A percentile compares a stretch with the other conserved stretches of the same genome.
These are phyloP conservation scores for Bergia sp. DNA, from an alignment of 92 coral and sea anemone species.

Conservation along the genomic window DNA sequence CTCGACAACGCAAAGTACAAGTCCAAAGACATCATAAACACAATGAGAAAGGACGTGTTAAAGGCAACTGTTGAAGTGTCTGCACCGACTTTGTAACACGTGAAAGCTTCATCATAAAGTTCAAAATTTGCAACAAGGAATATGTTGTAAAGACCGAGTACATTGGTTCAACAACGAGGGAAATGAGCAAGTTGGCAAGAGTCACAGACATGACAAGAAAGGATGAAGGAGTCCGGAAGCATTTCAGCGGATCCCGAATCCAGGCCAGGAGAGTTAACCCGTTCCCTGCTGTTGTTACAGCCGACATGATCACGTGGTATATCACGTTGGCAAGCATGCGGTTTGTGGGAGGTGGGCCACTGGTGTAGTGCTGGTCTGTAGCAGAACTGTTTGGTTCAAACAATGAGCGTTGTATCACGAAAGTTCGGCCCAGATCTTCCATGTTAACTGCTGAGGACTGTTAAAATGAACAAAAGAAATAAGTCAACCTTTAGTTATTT, in stretches of 20 bases:
- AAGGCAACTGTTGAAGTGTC: constrained; percentile 19
- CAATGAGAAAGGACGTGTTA: constrained; percentile 30
- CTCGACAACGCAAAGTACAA: constrained; percentile 30
- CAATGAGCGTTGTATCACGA: background rate
- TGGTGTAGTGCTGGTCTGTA: constrained; percentile 12
- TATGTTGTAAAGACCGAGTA: constrained; percentile 15
- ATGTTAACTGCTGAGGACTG: background rate
- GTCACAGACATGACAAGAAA: constrained; percentile 28
- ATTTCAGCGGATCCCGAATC: constrained; percentile 36
- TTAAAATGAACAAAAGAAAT: background rate
- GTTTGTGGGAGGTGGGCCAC: background rate
- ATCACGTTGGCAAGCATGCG: constrained; percentile 35
- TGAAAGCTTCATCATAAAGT: constrained; percentile 5
- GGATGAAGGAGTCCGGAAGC: constrained; percentile 39
- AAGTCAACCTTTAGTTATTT: no score
- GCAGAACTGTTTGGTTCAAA: constrained; percentile 9
- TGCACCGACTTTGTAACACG: constrained; percentile 10
- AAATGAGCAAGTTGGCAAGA: constrained; percentile 19
- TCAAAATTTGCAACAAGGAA: constrained; percentile 12
- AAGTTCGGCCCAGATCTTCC: background rate
- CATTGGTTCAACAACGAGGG: constrained; percentile 38
- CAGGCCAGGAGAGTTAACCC: constrained; percentile 23
- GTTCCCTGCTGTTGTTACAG: constrained; percentile 20
- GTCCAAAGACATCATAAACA: constrained; percentile 32
- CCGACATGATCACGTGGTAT: constrained; percentile 43